A percentile compares a stretch with the other conserved stretches of the same genome.
Evolutionary conservation across 2,113 vertebrate species (phyloP).

Genomic region (Pterocles orientalis): DNA sequence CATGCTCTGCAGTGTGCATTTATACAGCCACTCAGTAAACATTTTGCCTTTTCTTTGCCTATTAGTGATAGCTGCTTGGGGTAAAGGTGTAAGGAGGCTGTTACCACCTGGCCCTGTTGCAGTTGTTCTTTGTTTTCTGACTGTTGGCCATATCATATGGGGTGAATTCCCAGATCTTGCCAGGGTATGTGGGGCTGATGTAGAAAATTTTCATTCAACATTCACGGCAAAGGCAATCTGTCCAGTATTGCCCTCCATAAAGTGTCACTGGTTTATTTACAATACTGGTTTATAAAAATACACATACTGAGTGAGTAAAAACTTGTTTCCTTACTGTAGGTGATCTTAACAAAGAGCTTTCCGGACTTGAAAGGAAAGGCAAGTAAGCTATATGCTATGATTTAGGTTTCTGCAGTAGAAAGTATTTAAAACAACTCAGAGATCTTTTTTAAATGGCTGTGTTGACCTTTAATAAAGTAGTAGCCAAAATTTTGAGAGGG

Average conservation of each 20-base stretch:
- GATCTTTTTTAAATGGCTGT: neutral
- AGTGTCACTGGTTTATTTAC: conserved; percentile 43
- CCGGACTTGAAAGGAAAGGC: conserved; percentile 23
- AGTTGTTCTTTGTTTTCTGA: neutral
- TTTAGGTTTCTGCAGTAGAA: conserved; percentile 11
- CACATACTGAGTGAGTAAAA: conserved; percentile 29
- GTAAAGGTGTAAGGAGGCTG: neutral
- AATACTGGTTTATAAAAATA: conserved; percentile 15
- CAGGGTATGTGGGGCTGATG: neutral
- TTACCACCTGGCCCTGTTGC: neutral
- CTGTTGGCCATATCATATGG: neutral
- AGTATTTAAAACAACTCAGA: neutral
- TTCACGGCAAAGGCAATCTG: neutral
- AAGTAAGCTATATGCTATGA: neutral
- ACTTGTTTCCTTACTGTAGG: conserved; percentile 33
- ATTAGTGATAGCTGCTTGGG: neutral
- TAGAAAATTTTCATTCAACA: neutral
- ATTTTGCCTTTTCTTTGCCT: neutral
- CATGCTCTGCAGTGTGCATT: neutral
- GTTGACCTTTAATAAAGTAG: neutral
- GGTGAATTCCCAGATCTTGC: neutral
- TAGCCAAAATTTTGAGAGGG: neutral
- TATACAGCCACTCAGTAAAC: neutral
- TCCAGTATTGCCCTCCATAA: neutral
- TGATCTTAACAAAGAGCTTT: conserved; percentile 55